Evolutionary conservation across 1,140 invertebrate species (phyloP).

Genomic region (Sesamia nonagrioides): DNA sequence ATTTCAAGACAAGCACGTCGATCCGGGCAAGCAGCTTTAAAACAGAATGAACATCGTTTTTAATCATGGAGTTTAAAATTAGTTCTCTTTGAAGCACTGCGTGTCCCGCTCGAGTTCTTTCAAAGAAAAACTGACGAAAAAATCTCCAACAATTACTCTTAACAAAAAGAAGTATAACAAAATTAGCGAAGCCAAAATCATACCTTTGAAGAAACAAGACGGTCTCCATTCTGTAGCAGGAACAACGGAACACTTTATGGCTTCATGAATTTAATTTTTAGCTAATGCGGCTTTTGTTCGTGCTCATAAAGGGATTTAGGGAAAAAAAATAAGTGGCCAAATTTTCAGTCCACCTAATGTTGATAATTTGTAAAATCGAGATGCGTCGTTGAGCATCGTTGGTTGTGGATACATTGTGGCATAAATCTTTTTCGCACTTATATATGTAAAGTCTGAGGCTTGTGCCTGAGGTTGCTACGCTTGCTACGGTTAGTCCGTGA

Average conservation of each 20-base stretch:
- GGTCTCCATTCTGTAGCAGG: conserved; percentile 8
- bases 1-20: conserved; percentile 58
- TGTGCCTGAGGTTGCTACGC: not conserved
- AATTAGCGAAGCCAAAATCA: conserved; percentile 54
- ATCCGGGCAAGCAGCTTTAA: conserved; percentile 59
- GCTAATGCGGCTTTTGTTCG: conserved; percentile 37
- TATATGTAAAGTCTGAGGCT: not conserved
- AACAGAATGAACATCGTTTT: conserved; percentile 72
- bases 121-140: conserved; percentile 61
- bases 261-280: conserved; percentile 52
- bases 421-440: not conserved
- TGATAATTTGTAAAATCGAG: conserved; percentile 37
- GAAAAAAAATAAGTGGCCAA: conserved; percentile 42
- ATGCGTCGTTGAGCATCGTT: no score
- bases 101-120: conserved; percentile 43
- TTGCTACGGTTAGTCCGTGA: no score
- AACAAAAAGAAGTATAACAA: conserved; percentile 48
- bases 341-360: conserved; percentile 32
- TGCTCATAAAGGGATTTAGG: conserved; percentile 37
- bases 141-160: conserved; percentile 57
- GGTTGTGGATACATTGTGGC: conserved; percentile 27
- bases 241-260: conserved; percentile 52
- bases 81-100: conserved; percentile 67
- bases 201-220: conserved; percentile 58
- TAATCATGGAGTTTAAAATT: conserved; percentile 75